Evolutionary conservation across 2,888 invertebrate genomes (phyloP), one percentile per base, ranked within the genome.

Genomic region (Chrysolina haemoptera): DNA sequence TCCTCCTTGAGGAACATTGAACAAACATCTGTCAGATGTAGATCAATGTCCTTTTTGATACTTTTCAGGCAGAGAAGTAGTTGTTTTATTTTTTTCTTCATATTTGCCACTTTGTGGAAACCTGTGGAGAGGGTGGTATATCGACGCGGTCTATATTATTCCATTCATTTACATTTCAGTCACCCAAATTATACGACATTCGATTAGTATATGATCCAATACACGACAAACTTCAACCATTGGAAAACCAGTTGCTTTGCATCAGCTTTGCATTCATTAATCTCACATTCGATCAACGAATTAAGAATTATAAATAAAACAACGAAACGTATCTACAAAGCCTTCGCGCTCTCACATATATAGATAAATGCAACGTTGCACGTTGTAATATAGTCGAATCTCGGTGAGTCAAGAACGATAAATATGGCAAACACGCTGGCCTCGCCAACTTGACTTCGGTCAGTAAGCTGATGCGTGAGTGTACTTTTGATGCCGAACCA

Each of bases 401-500:
- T 48, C 46, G 14, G 27, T 43, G 64, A 65, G 46, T 65, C 65
- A 65, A 63, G 63, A 63, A 40, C 20, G 63, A 63, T 70, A 70
- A 72, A 72, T 55, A 62, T 73, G 75, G 75, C 75, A 67, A 70
- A 22, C 64, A 12, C 64, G 72, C 66, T 43, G 75, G 62, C 72
- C 75, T 75, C 68, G 72, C 41, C 62, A 65, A 65, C 55, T 67
- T 41, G 63, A 70, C 62, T 72, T 66, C 75, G 75, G 75, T 75
- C 75, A 75, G 65, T 67, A 72, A 75, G 75, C 66, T 70, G 72
- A 62, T 69, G 72, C 75, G 75, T 72, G 70, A 68, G 71, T 73
- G 62, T 64, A 71, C 78, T 76, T 46, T 65, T 20, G 67, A 71
- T 77, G 73, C 65, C 77, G 74, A 74, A 53, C 70, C 70, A 74